A percentile compares a stretch with the other conserved stretches of the same genome.
phyloP scores from a whole-genome alignment of 2,888 invertebrate genomes.

The Portevinia maculata region DNA sequence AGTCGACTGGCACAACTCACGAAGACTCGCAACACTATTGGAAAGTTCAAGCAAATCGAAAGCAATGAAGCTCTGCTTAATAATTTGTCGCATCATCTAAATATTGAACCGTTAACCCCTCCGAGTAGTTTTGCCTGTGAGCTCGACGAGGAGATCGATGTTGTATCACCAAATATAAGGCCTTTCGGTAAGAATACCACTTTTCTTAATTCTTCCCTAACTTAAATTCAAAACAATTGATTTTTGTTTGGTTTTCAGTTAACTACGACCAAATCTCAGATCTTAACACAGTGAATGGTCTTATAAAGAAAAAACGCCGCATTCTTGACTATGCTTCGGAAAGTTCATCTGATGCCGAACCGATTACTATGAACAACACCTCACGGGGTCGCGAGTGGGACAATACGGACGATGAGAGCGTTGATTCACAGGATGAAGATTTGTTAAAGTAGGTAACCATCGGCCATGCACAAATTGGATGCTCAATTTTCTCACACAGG shows the following conservation, averaged over 20 bases:
- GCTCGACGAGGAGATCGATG: conserved; percentile 83
- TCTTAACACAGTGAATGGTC: conserved; percentile 84
- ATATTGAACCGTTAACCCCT: conserved; percentile 80
- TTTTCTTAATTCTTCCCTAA: neutral
- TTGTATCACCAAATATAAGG: conserved; percentile 84
- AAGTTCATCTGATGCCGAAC: conserved; percentile 86
- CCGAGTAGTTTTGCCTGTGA: conserved; percentile 77
- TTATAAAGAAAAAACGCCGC: conserved; percentile 83
- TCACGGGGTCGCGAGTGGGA: conserved; percentile 87
- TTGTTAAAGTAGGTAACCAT: conserved; percentile 85
- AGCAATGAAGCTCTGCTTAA: conserved; percentile 87
- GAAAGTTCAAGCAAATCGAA: conserved; percentile 86
- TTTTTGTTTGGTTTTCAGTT: too few relatives aligned
- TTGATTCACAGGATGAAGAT: conserved; percentile 90
- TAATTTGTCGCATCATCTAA: conserved; percentile 87
- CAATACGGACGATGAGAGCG: conserved; percentile 90
- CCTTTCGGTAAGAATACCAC: conserved; percentile 84
- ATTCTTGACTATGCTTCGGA: conserved; percentile 89
- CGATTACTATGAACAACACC: conserved; percentile 85
- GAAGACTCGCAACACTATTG: conserved; percentile 85
- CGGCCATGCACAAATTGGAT: conserved; percentile 75
- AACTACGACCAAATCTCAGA: conserved; percentile 81
- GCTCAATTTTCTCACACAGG: conserved; percentile 83
- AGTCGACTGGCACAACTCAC: conserved; percentile 86
- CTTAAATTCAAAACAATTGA: too few relatives aligned